Base-by-base conservation (phyloP, 2,797 vertebrate species). In the Oophaga sylvatica region DNA sequence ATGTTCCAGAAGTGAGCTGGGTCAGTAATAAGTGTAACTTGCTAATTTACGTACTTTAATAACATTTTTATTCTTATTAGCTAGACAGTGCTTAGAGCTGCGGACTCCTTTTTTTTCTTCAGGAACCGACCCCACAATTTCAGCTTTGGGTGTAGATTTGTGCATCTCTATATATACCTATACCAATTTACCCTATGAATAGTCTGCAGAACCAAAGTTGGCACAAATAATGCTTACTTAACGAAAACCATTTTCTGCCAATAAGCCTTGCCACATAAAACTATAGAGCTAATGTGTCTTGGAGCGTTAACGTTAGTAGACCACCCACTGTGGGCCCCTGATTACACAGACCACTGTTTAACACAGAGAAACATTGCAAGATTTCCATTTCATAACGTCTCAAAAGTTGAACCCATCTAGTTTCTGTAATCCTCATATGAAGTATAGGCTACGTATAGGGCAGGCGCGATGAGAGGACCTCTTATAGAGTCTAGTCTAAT, bases 341-440 rank as follows among this genome's bases (percentile, higher is more conserved):
- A 45, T 45, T 67, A 16, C 11, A 41, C 68, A 53, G 29, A 53
- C 22, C 73, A 15, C 80, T 56, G 63, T 20, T 76, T 11, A 82
- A 68, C 17, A 12, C 63, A 29, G 12, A 20, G 8, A 67, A 81
- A 81, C 63, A 67, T 67, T 22, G 7, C 9, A 76, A 22, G 26
- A 11, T 82, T 82, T 82, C 63, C 80, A 56, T 82, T 63, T 68
- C 45, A 48, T 81, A 62, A 67, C 4, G 70, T 73, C 70, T 45
- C 35, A 12, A 53, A 53, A 1, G 19, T 48, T 48, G 19, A 53
- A 48, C 17, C 20, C 41, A 45, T 45, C 19, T 73, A 26, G 19
- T 73, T 73, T 20, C 3, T 59, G 57, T 15, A 70, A 4, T 70
- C 4, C 1, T 17, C 15, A 6, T 7, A 70, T 68, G 26, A 12